Evolutionary conservation across 2,888 invertebrate genomes (phyloP).

Genomic region (Heliothis peltigera): DNA sequence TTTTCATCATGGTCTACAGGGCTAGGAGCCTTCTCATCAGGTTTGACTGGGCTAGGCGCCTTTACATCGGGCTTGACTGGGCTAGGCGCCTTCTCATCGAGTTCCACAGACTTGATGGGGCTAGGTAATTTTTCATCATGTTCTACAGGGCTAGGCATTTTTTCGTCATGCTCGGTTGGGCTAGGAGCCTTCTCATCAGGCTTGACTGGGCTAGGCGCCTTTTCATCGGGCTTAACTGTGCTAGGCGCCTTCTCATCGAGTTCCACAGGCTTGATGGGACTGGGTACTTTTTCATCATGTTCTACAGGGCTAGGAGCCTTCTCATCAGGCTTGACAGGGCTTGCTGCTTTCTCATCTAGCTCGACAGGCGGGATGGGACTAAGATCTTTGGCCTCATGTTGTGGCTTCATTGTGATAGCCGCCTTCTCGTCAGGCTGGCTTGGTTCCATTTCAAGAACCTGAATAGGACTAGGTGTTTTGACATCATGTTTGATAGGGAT

Average conservation of each 20-base stretch:
- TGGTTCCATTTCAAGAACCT: slow-evolving; percentile 19
- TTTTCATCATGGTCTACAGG: no score
- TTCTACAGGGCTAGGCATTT: slow-evolving; percentile 16
- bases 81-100: no score
- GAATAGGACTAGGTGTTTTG: no score
- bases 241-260: slow-evolving; percentile 9
- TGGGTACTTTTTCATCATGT: not conserved
- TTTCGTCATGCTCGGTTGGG: not conserved
- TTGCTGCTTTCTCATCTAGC: slow-evolving; percentile 12
- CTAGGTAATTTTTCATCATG: no score
- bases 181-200: slow-evolving; percentile 24
- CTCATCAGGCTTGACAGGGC: not conserved
- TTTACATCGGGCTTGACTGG: no score
- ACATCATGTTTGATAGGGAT: not conserved
- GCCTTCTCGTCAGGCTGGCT: slow-evolving; percentile 28
- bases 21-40: no score
- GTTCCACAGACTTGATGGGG: no score
- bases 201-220: slow-evolving; percentile 10
- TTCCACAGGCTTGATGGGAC: slow-evolving; percentile 14
- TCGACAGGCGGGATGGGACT: not conserved
- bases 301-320: slow-evolving; percentile 6
- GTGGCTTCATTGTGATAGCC: no score
- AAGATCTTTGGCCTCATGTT: not conserved
- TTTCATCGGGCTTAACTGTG: slow-evolving; percentile 5
- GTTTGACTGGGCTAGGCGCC: slow-evolving; percentile 6